Evolutionary conservation across 1,140 invertebrate species (phyloP).

Genomic region (Drosophila orosa): DNA sequence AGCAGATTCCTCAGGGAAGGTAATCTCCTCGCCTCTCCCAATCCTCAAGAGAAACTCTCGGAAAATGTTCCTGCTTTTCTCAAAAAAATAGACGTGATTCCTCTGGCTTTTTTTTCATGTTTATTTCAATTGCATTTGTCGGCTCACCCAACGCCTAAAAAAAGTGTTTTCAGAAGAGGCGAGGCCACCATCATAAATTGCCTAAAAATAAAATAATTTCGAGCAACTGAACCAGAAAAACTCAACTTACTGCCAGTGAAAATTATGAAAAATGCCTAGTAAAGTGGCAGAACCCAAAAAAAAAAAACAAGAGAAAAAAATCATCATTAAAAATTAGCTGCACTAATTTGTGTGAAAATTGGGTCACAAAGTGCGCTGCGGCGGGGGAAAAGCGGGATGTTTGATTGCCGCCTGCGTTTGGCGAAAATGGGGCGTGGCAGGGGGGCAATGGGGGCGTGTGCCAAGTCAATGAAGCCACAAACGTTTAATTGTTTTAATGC

Average conservation of each 20-base stretch:
- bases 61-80: conserved; percentile 1
- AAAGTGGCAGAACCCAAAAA: conserved; percentile 58
- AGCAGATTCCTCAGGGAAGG: conserved; percentile 19
- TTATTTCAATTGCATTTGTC: conserved; percentile 79
- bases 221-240: not conserved
- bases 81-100: conserved; percentile 31
- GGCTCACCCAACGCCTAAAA: conserved; percentile 29
- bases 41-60: conserved; percentile 2
- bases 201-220: conserved; percentile 61
- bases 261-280: conserved; percentile 79
- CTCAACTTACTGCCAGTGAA: conserved; percentile 35
- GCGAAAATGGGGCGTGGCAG: conserved; percentile 25
- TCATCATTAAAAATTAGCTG: conserved; percentile 81
- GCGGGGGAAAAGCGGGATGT: not conserved
- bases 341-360: conserved; percentile 80
- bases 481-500: conserved; percentile 80
- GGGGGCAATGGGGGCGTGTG: conserved; percentile 41
- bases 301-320: conserved; percentile 54
- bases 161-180: conserved; percentile 8
- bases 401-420: conserved; percentile 43
- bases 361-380: conserved; percentile 45
- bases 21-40: conserved; percentile 3
- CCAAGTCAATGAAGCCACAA: conserved; percentile 75
- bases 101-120: conserved; percentile 42
- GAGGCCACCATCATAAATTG: conserved; percentile 57